A percentile compares a stretch with the other conserved stretches of the same genome.
phyloP scores from a whole-genome alignment of 2,113 vertebrate genomes.

The Axis porcinus region DNA sequence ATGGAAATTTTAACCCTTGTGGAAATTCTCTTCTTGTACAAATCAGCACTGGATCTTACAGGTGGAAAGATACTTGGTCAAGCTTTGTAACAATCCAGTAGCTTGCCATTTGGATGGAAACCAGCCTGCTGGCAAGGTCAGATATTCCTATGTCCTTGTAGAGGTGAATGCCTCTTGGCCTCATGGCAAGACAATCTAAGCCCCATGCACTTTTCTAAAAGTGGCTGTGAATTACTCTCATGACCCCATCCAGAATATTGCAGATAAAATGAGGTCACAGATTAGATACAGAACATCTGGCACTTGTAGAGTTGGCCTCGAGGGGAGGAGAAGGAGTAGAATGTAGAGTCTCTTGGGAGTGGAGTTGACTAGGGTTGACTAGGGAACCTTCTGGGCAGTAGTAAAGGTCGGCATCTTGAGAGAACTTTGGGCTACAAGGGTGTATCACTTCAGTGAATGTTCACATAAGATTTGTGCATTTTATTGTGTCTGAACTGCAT shows the following conservation, averaged over 20 bases:
- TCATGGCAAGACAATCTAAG: background rate
- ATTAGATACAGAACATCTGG: background rate
- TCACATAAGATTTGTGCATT: background rate
- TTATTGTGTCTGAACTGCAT: background rate
- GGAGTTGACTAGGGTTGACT: background rate
- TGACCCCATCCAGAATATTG: background rate
- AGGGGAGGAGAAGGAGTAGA: background rate
- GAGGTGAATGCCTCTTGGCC: background rate
- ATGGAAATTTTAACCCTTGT: background rate
- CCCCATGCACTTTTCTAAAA: background rate
- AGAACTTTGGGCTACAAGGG: background rate
- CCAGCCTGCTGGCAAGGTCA: background rate
- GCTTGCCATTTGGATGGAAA: constrained; percentile 13
- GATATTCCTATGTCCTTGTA: background rate
- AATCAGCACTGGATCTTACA: background rate
- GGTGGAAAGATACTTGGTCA: background rate
- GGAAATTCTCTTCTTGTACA: background rate
- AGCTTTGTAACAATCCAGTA: background rate
- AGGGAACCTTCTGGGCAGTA: background rate
- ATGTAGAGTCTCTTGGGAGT: background rate
- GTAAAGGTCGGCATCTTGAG: background rate
- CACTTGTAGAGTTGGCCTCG: background rate
- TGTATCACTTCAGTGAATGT: background rate
- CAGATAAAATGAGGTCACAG: background rate
- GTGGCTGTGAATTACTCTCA: background rate